Base-by-base conservation (phyloP, 2,797 vertebrate genomes). In the Apogon hyalosoma region DNA sequence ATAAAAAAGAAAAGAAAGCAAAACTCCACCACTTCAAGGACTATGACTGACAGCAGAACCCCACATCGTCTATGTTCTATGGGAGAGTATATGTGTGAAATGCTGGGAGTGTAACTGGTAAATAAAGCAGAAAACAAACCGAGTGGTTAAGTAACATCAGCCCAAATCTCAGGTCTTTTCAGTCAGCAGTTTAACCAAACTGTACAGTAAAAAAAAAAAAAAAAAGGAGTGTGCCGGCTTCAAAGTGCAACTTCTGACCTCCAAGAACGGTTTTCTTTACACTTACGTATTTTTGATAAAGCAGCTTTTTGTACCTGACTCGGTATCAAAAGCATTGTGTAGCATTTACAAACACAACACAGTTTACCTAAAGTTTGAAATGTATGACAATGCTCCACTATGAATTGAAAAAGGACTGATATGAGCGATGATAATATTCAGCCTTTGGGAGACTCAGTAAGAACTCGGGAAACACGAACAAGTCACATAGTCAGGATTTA, bases 361-460 rank as follows among this genome's bases (percentile, higher is more conserved):
- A 48, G 51, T 63, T 77, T 57, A 82, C 57, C 69, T 24, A 15
- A 63, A 49, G 54, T 59, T 72, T 61, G 63, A 89, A 84, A 82
- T 57, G 58, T 50, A 10, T 45, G 36, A 36, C 42, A 41, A 38
- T n/a, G 77, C 18, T 53, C 31, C 66, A 72, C 53, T 2, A n/a
- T 79, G 81, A 88, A 88, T 89, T 81, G 63, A 85, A 64, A 36
- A 70, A 53, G 66, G 72, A 78, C 73, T 51, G 40, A 77, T 68
- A 69, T 52, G 63, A 77, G 71, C 65, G 52, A 63, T 68, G 75
- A 80, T 66, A 82, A 63, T 56, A 74, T 75, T 87, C 64, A 79
- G 40, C 3, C 52, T 68, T 64, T 18, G 48, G 19, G 15, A 66
- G 39, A 63, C 40, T 75, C 59, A 56, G 36, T 11, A 61, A 38